Percentiles rank a stretch among this genome's conserved stretches.
Conservation (phyloP, 2,797 vertebrate genomes). For the Enteromius thamalakanensis region DNA sequence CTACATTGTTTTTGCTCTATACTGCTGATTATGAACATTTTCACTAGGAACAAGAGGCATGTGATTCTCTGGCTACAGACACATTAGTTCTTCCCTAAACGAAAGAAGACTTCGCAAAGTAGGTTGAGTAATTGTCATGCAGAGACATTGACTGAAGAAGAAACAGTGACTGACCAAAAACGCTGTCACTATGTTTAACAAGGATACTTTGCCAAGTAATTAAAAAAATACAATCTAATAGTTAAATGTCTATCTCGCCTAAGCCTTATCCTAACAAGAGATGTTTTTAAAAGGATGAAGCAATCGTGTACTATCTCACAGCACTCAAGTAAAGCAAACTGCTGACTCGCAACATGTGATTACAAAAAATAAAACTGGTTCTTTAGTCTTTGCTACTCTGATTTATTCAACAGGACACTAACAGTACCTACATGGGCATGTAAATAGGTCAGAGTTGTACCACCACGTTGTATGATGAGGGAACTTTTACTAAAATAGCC, state of each 20-base stretch:
- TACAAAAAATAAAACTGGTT: background rate
- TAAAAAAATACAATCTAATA: background rate
- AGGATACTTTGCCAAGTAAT: background rate
- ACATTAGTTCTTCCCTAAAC: conserved; percentile 9
- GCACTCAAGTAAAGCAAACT: background rate
- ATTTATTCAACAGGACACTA: background rate
- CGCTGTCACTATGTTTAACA: background rate
- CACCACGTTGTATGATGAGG: background rate
- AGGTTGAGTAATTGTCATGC: background rate
- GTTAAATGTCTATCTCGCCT: background rate
- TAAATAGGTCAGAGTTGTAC: background rate
- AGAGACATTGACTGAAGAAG: background rate
- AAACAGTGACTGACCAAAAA: background rate
- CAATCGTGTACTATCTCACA: background rate
- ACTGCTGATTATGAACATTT: conserved; percentile 1
- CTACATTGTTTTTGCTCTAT: background rate
- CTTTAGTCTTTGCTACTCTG: background rate
- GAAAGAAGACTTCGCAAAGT: background rate
- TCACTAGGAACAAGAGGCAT: background rate
- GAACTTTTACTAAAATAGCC: conserved; percentile 18
- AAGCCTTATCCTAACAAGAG: background rate
- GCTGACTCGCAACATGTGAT: background rate
- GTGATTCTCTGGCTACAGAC: background rate
- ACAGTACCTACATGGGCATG: background rate
- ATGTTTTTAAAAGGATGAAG: background rate